These are phyloP conservation scores for Ostrea edulis DNA, from an alignment of 1,140 invertebrate genomes.

Conservation along the genomic window DNA sequence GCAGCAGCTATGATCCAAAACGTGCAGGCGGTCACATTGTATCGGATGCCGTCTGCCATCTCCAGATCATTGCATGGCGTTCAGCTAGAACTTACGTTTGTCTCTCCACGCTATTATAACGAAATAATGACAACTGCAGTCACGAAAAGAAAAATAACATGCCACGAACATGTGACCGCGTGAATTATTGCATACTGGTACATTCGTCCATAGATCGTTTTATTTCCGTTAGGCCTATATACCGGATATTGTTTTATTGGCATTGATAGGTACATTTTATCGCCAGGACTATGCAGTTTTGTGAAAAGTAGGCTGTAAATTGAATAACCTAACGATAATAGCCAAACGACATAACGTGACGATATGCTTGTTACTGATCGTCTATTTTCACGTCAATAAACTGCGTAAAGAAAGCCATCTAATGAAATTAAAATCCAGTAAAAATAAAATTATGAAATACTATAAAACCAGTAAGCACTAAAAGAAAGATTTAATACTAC, in stretches of 20 bases:
- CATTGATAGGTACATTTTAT: not conserved
- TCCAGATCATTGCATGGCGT: not conserved
- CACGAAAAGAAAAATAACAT: slow-evolving; percentile 10
- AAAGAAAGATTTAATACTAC: too few relatives aligned
- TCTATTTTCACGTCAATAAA: too few relatives aligned
- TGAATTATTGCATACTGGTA: not conserved
- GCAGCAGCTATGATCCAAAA: slow-evolving; percentile 18
- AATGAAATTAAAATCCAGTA: too few relatives aligned
- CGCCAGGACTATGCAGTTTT: not conserved
- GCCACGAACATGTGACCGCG: not conserved
- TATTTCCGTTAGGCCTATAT: not conserved
- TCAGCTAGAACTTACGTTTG: not conserved
- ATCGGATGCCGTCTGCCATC: not conserved
- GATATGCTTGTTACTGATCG: too few relatives aligned
- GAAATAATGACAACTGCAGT: not conserved
- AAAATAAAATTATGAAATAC: too few relatives aligned
- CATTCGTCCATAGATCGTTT: not conserved
- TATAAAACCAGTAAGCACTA: too few relatives aligned
- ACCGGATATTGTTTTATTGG: not conserved
- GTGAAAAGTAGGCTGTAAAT: not conserved
- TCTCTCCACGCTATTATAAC: not conserved
- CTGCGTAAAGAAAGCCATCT: too few relatives aligned
- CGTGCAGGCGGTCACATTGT: not conserved
- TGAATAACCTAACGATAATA: not conserved
- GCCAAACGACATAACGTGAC: too few relatives aligned